Conservation (phyloP, 2,888 invertebrate species). For the Philereme vetulata region DNA sequence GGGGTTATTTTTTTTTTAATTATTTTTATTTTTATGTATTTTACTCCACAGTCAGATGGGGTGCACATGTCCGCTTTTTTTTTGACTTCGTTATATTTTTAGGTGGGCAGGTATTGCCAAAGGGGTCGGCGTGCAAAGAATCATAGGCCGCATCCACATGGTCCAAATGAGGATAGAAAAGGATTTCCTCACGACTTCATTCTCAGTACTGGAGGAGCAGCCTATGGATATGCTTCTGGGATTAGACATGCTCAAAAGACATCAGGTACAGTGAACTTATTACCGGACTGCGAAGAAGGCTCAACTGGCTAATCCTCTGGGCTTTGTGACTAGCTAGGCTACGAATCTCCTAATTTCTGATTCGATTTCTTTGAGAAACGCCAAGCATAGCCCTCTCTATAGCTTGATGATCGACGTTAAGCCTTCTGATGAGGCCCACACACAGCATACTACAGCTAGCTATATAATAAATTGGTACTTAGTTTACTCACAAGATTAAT, state of each 20-base stretch:
- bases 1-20: too few species aligned
- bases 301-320: not conserved
- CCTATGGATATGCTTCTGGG: slow-evolving; percentile 99
- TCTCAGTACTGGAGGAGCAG: slow-evolving; percentile 97
- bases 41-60: too few species aligned
- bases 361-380: too few species aligned
- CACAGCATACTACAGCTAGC: too few species aligned
- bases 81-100: slow-evolving; percentile 1
- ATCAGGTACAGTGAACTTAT: slow-evolving; percentile 86
- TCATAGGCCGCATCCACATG: slow-evolving; percentile 98
- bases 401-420: too few species aligned
- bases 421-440: too few species aligned
- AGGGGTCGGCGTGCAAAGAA: slow-evolving; percentile 98
- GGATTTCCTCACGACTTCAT: slow-evolving; percentile 97
- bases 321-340: too few species aligned
- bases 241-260: slow-evolving; percentile 97
- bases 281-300: not conserved
- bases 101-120: slow-evolving; percentile 98
- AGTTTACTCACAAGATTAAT: not conserved
- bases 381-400: too few species aligned
- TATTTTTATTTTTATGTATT: too few species aligned
- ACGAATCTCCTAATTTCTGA: too few species aligned
- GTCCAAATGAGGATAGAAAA: slow-evolving; percentile 98
- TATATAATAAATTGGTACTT: too few species aligned
- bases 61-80: too few species aligned